Base-by-base conservation (phyloP, 1,140 invertebrate species). In the Sarcophaga bullata region DNA sequence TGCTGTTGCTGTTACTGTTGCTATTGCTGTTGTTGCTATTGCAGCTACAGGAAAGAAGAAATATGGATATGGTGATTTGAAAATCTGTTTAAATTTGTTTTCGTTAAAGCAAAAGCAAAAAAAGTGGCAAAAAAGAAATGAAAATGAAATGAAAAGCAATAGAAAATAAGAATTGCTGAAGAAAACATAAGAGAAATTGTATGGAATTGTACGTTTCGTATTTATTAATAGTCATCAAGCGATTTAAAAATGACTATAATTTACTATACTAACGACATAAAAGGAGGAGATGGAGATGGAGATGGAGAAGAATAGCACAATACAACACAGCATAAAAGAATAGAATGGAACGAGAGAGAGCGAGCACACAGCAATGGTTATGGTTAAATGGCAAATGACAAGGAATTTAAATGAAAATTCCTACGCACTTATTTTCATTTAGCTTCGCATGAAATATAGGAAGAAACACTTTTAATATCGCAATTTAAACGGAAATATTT, bases 41-140 rank as follows among this genome's bases (percentile, higher is more conserved):
- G 25, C 25, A 37, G 25, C 25, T 6, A 25, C 8, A 68, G 10
- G 17, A 68, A n/a, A 68, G 4, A 68, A 68, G 17, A 68, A 68
- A 19, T 68, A 68, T 68, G 62, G n/a, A 49, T 75, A 37, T 78
- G 75, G n/a, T 37, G 48, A 78, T 78, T 50, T 52, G 48, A 52
- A 78, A 78, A 78, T 78, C 75, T 78, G 48, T 78, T 78, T 50
- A 78, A 78, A 78, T 78, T 78, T 78, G 75, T 78, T 78, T 50
- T 52, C 3, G 5, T 46, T 6, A 49, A 76, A 76, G 25, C 17
- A 78, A 78, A 68, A 68, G 58, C 25, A 37, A 37, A 37, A 37
- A 37, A 37, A 37, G 25, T 37, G 25, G 1, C 1, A 37, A 37
- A 37, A 37, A 37, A 37, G 25, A 37, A 37, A 37, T 37, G 25